Base-by-base conservation (phyloP, 2,888 invertebrate species). In the Galerucella nymphaeae region DNA sequence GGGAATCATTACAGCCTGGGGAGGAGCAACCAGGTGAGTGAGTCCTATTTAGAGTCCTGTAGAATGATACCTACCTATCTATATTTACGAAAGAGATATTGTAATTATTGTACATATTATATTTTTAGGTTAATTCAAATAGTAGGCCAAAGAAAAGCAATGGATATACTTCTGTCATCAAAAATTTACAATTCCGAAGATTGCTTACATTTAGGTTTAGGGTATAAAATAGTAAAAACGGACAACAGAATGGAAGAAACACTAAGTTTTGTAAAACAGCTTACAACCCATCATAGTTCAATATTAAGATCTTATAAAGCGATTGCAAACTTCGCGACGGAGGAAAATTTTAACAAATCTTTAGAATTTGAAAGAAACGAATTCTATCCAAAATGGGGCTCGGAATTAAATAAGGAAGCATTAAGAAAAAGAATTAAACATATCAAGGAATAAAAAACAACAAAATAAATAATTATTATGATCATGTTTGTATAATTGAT, bases 1-100 rank as follows among this genome's bases (percentile, higher is more conserved):
- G 82, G 85, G 85, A 5, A 82, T 85, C 30, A 79, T 79, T 6
- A 81, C 85, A n/a, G 85, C 84, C 6, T 85, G 83, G 83, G 85
- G 85, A 14, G 85, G 83, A 20, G 76, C 80, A 20, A 81, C 82
- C 11, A 82, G 82, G 85, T 84, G 74, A 70, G 30, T 30, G 8
- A 30, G 23, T 30, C 23, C 23, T 5, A 30, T n/a, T n/a, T n/a
- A n/a, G n/a, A n/a, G n/a, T n/a, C n/a, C n/a, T n/a, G n/a, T n/a
- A 5, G 23, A 30, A 5, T 5, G 11, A 42, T 42, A 11, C 9
- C 9, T 42, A 13, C n/a, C n/a, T n/a, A n/a, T n/a, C 8, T 42
- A 9, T 13, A 9, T 9, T 11, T 42, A 13, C 14, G 1, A 45
- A 45, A 14, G 11, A 18, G 30, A n/a, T n/a, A 62, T 58, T 16